Base-by-base conservation (phyloP, 2,888 invertebrate species). In the Torymus auratus region DNA sequence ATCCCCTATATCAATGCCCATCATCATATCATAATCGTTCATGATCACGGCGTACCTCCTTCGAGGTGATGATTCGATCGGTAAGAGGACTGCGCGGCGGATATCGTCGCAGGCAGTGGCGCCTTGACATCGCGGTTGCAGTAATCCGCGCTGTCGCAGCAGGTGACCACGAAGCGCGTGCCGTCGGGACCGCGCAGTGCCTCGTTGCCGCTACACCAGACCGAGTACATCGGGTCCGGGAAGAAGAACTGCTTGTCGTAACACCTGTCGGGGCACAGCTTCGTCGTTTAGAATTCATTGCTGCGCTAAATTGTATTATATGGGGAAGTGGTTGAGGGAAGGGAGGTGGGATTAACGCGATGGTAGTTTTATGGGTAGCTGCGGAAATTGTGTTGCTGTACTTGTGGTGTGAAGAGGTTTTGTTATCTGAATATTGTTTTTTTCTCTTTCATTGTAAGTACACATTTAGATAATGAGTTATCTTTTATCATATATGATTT, bases 131-230 rank as follows among this genome's bases (percentile, higher is more conserved):
- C 92, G 88, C 92, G 93, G 92, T 96, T 96, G 94, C 96, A 96
- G 94, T 94, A 94, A 91, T 93, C 92, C 92, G 93, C 92, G 89
- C 94, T 92, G 91, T 94, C 94, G 94, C 96, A 96, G 94, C 96
- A 96, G 90, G 93, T 93, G 92, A 96, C 94, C 92, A 94, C 93
- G 93, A 94, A 94, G 89, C 94, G 93, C 92, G 94, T 94, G 91
- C 86, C 88, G 77, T 85, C 88, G 82, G 87, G 86, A 84, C 86
- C 87, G 85, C 85, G 86, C 53, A 86, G 86, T 53, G 87, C 88
- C 79, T 85, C 87, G 83, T 87, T 88, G 83, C 85, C 85, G 83
- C 83, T 86, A 86, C 91, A 91, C 90, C 89, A 91, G 84, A 89
- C 83, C 79, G 90, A 87, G 84, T 87, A 89, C 74, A 88, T 87